These are phyloP conservation scores for Chironomus tentans DNA, from an alignment of 2,888 invertebrate species.

Conservation along the genomic window DNA sequence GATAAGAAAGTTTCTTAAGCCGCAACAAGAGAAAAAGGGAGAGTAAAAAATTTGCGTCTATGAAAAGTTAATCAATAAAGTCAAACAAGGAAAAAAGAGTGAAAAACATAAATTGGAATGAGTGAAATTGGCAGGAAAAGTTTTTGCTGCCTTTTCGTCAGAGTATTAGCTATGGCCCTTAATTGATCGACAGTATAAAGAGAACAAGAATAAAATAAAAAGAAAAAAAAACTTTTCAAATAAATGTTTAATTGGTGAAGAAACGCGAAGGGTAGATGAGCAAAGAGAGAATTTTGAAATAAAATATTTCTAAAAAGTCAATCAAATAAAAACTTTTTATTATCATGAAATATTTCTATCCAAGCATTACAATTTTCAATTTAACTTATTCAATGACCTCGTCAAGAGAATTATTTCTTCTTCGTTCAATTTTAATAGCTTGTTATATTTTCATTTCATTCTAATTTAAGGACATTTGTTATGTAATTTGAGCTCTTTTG, in stretches of 20 bases:
- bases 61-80: conserved; percentile 21
- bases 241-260: conserved; percentile 25
- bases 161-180: conserved; percentile 1
- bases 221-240: conserved; percentile 16
- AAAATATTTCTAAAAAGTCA: not conserved
- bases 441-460: too few relatives aligned
- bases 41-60: not conserved
- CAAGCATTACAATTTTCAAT: too few relatives aligned
- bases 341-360: too few relatives aligned
- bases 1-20: not conserved
- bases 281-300: not conserved
- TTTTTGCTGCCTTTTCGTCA: conserved; percentile 8
- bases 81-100: conserved; percentile 9
- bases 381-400: too few relatives aligned
- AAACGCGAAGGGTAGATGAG: not conserved
- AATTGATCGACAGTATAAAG: conserved; percentile 17
- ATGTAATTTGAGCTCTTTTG: too few relatives aligned
- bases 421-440: too few relatives aligned
- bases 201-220: not conserved
- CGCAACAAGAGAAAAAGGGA: not conserved
- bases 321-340: too few relatives aligned
- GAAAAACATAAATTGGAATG: conserved; percentile 4
- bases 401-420: too few relatives aligned
- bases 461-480: too few relatives aligned
- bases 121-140: conserved; percentile 23